A percentile compares a stretch with the other conserved stretches of the same genome.
phyloP scores from a whole-genome alignment of 2,113 vertebrate species.

The Peromyscus polionotus region DNA sequence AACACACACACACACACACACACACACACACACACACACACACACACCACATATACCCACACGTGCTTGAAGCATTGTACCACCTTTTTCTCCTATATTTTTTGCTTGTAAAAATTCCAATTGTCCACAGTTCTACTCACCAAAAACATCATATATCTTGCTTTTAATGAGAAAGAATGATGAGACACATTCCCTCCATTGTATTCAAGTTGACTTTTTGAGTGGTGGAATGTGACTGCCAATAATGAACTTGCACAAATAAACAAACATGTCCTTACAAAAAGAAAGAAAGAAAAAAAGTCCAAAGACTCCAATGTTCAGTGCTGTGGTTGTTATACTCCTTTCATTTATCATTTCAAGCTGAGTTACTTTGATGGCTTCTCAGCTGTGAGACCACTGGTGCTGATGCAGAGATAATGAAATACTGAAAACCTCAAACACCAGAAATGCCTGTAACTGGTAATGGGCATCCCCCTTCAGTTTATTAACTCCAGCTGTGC shows the following conservation, averaged over 20 bases:
- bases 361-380: constrained; percentile 89
- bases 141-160: constrained; percentile 33
- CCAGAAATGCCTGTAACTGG: constrained; percentile 85
- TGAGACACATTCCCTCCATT: background rate
- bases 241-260: constrained; percentile 61
- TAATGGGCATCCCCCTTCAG: constrained; percentile 88
- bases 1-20: background rate
- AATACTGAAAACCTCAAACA: constrained; percentile 88
- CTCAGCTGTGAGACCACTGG: constrained; percentile 85
- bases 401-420: constrained; percentile 90
- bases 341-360: constrained; percentile 91
- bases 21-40: background rate
- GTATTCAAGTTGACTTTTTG: constrained; percentile 57
- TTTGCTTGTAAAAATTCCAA: constrained; percentile 62
- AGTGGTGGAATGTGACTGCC: constrained; percentile 58
- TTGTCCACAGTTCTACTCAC: background rate
- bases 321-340: constrained; percentile 78
- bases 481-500: constrained; percentile 90
- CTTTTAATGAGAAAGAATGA: constrained; percentile 56
- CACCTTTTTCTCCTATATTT: background rate
- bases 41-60: background rate
- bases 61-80: background rate
- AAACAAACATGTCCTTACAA: constrained; percentile 73
- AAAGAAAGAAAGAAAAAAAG: constrained; percentile 24
- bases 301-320: constrained; percentile 77